Evolutionary conservation across 2,888 invertebrate species (phyloP), one percentile per base, ranked within the genome.

Genomic region (Monochamus alternatus): DNA sequence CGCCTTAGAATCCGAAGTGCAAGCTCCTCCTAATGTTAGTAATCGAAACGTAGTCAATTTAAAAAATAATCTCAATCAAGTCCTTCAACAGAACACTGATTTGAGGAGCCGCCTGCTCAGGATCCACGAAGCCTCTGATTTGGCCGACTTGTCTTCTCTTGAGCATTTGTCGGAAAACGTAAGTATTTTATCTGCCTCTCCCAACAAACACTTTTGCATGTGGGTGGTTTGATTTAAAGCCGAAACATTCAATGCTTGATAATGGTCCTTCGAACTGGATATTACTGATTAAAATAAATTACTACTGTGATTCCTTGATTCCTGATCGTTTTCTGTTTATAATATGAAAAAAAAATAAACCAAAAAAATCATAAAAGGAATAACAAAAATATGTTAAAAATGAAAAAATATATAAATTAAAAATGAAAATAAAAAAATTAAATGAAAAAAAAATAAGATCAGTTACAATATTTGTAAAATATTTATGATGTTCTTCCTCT

Each of bases 1-100:
- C 63, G 91, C 93, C 0, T 88, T 94, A 74, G 92, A 92, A 79
- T 84, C 89, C 59, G 91, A 91, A 80, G 83, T 84, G 62, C 86
- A 87, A 78, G 81, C 84, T 65, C 84, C 84, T 78, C 80, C 84
- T 71, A 84, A 82, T 74, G 89, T 12, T 75, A 82, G 88, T 66
- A 90, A 89, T 75, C 85, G 86, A 78, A 89, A 89, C 31, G 86
- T 92, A 66, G 90, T 92, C 0, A 91, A 91, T 4, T 87, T 94
- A 0, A 89, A 93, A 14, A 91, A 91, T 70, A 92, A 92, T 85
- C 90, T 94, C 64, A 90, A 90, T 77, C 91, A 94, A 80, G 93
- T 94, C 0, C 86, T 95, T 75, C 94, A 94, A 79, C 95, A 95
- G 89, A 95, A 95, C 89, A 91, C 92, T 88, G 95, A 95, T 85